Conservation (phyloP, 2,888 invertebrate genomes). For the Diploptera punctata region DNA sequence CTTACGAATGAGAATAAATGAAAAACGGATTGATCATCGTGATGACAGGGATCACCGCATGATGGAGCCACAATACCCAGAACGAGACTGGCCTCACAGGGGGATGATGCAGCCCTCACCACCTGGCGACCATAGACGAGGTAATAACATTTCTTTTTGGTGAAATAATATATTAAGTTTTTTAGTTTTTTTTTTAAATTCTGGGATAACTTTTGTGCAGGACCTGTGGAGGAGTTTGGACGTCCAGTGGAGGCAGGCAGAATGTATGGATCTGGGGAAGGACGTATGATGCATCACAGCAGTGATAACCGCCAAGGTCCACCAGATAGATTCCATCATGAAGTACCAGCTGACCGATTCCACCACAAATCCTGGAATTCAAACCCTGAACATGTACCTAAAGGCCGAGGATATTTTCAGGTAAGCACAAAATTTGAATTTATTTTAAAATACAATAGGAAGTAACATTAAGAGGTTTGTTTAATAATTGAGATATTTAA, state of each 20-base stretch:
- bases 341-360: slow-evolving; percentile 23
- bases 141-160: slow-evolving; percentile 4
- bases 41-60: slow-evolving; percentile 32
- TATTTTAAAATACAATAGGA: no score
- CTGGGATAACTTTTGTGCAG: no score
- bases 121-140: slow-evolving; percentile 30
- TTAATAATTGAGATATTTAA: no score
- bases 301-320: neutral
- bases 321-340: slow-evolving; percentile 23
- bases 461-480: no score
- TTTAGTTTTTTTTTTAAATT: no score
- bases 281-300: neutral
- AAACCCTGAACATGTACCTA: slow-evolving; percentile 42
- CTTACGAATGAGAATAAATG: slow-evolving; percentile 41
- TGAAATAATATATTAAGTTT: no score
- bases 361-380: slow-evolving; percentile 37
- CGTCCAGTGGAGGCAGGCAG: neutral
- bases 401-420: slow-evolving; percentile 43
- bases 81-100: slow-evolving; percentile 25
- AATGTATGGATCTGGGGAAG: neutral
- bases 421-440: no score
- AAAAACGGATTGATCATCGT: slow-evolving; percentile 41
- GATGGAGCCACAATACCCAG: slow-evolving; percentile 15
- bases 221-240: slow-evolving; percentile 19
- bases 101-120: slow-evolving; percentile 32